Evolutionary conservation across 1,140 invertebrate genomes (phyloP).

Genomic region (Rhagoletis zephyria): DNA sequence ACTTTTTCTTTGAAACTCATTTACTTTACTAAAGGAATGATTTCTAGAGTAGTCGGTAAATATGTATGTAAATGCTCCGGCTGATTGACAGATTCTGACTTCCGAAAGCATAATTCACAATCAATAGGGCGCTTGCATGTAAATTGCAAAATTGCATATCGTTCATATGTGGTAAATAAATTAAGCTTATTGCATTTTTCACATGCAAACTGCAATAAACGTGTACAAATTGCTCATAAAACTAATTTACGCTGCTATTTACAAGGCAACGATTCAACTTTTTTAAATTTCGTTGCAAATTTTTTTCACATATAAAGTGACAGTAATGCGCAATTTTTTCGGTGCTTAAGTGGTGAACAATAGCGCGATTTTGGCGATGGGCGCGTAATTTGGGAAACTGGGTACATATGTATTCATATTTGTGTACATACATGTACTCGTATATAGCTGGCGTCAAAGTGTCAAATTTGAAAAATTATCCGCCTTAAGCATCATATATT

Average conservation of each 20-base stretch:
- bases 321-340: not conserved
- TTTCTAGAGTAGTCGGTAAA: no score
- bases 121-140: no score
- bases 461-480: slow-evolving; percentile 15
- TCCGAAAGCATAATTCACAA: no score
- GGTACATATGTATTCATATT: no score
- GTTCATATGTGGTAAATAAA: no score
- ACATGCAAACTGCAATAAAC: not conserved
- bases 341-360: not conserved
- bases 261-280: not conserved
- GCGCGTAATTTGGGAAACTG: slow-evolving; percentile 58
- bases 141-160: no score
- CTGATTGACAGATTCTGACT: no score
- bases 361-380: not conserved
- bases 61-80: no score
- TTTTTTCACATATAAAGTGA: not conserved
- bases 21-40: no score
- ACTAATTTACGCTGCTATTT: not conserved
- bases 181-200: not conserved
- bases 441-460: not conserved
- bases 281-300: not conserved
- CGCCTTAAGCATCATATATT: not conserved
- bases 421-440: no score
- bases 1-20: no score
- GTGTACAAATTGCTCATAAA: not conserved